phyloP scores from a whole-genome alignment of 2,113 vertebrate genomes.

The Marmota flaviventris region DNA sequence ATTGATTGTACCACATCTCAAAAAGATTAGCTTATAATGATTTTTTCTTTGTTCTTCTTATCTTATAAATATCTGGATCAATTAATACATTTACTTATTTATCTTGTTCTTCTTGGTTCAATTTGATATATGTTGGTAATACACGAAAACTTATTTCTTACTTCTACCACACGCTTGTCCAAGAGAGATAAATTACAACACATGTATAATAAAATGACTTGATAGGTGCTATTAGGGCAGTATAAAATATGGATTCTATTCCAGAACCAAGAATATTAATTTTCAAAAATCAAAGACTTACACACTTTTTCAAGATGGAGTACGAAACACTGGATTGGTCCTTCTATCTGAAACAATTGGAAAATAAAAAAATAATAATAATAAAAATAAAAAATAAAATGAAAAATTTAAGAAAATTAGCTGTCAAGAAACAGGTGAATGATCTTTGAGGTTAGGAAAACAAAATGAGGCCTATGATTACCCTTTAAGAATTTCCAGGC shows the following conservation, averaged over 20 bases:
- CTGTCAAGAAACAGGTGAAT: neutral
- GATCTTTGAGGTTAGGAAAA: neutral
- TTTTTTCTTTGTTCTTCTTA: neutral
- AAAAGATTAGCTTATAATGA: neutral
- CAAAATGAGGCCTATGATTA: neutral
- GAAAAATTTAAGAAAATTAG: neutral
- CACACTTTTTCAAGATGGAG: neutral
- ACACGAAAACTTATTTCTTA: neutral
- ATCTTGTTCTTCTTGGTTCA: neutral
- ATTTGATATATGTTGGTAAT: neutral
- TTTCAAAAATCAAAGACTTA: neutral
- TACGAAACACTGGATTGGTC: neutral
- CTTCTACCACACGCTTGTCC: neutral
- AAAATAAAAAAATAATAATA: neutral
- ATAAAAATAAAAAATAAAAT: neutral
- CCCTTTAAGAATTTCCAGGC: neutral
- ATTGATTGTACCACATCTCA: neutral
- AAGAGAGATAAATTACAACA: neutral
- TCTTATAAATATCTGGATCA: neutral
- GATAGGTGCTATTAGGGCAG: neutral
- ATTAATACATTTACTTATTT: neutral
- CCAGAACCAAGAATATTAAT: neutral
- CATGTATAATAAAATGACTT: neutral
- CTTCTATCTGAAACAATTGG: neutral
- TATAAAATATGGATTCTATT: neutral